Percentiles rank a stretch among this genome's conserved stretches.
Evolutionary conservation across 2,888 invertebrate species (phyloP).

Genomic region (Pyralis farinalis): DNA sequence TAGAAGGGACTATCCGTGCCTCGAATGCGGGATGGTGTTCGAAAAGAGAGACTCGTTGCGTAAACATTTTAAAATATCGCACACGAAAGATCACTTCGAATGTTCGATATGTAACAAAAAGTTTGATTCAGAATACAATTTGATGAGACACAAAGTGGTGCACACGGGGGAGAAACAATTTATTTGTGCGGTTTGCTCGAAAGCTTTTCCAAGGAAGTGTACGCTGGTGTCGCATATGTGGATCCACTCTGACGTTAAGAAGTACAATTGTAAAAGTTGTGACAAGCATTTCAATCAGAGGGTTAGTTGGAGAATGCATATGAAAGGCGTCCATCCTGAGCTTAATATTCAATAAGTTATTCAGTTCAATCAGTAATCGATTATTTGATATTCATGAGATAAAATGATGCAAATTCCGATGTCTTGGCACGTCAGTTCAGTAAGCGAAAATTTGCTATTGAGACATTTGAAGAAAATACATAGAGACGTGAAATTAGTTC

Average conservation of each 20-base stretch:
- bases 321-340: constrained; percentile 54
- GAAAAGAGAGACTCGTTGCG: constrained; percentile 25
- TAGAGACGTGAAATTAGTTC: too few species aligned
- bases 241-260: constrained; percentile 40
- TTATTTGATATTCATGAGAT: too few species aligned
- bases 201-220: constrained; percentile 28
- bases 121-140: constrained; percentile 26
- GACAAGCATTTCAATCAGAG: constrained; percentile 39
- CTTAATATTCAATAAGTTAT: constrained; percentile 17
- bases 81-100: constrained; percentile 28
- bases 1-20: constrained; percentile 29
- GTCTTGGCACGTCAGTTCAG: too few species aligned
- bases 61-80: constrained; percentile 34
- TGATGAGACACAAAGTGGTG: constrained; percentile 29
- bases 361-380: too few species aligned
- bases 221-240: constrained; percentile 36
- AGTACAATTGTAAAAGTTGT: constrained; percentile 34
- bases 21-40: constrained; percentile 38
- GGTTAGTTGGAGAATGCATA: constrained; percentile 45
- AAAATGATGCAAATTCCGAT: too few species aligned
- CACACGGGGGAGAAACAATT: constrained; percentile 32
- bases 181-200: constrained; percentile 29
- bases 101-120: constrained; percentile 30
- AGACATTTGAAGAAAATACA: too few species aligned
- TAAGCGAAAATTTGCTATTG: too few species aligned